phyloP scores from a whole-genome alignment of 2,113 vertebrate genomes.

The Cottus gobio region DNA sequence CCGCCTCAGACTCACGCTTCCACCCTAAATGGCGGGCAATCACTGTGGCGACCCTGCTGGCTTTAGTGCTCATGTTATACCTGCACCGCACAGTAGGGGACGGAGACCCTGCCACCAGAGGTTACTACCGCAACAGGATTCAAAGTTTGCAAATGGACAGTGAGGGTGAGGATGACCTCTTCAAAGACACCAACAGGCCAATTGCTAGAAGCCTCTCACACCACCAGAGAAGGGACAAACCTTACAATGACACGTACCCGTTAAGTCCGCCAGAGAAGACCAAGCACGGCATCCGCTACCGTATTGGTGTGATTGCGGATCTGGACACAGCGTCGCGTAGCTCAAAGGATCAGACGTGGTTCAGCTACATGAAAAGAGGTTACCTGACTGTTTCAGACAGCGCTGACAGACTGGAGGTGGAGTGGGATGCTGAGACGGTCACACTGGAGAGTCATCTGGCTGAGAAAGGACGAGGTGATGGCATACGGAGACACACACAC shows the following conservation, averaged over 20 bases:
- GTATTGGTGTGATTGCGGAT: conserved; percentile 89
- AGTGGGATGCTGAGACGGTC: conserved; percentile 87
- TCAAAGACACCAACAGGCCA: conserved; percentile 13
- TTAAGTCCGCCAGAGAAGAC: conserved; percentile 87
- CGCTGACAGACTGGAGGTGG: conserved; percentile 84
- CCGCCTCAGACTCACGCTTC: conserved; percentile 87
- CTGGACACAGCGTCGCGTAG: conserved; percentile 88
- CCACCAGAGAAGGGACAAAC: conserved; percentile 23
- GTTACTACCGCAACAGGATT: conserved; percentile 48
- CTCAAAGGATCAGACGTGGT: conserved; percentile 88
- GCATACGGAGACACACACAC: background rate
- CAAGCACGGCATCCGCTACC: conserved; percentile 84
- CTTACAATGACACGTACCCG: conserved; percentile 93
- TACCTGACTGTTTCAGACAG: conserved; percentile 87
- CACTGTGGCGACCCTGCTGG: conserved; percentile 73
- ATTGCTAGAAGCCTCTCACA: background rate
- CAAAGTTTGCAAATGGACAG: conserved; percentile 55
- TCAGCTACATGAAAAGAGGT: conserved; percentile 92
- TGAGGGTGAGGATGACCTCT: background rate
- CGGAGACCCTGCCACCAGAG: conserved; percentile 25
- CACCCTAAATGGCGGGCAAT: conserved; percentile 91
- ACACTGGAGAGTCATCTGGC: conserved; percentile 90
- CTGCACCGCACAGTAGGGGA: conserved; percentile 78
- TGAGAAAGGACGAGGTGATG: conserved; percentile 89
- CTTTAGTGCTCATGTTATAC: conserved; percentile 84